A percentile compares a stretch with the other conserved stretches of the same genome.
Conservation (phyloP, 2,888 invertebrate genomes). For the Lepidochitona cinerea region DNA sequence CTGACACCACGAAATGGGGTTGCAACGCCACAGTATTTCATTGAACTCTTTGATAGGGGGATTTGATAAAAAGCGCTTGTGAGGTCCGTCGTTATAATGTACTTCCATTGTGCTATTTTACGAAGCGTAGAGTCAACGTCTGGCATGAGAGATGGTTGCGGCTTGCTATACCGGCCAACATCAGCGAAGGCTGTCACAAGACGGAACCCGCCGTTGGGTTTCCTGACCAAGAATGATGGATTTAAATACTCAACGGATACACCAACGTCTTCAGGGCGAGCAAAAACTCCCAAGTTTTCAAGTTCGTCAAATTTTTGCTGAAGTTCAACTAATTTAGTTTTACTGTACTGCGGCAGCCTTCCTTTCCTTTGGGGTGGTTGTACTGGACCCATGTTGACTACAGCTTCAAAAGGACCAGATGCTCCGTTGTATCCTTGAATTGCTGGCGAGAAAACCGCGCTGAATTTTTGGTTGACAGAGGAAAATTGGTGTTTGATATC, state of each 20-base stretch:
- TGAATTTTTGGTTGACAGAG: conserved; percentile 12
- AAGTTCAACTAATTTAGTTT: conserved; percentile 32
- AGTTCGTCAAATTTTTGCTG: conserved; percentile 41
- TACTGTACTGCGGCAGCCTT: conserved; percentile 34
- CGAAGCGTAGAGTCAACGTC: conserved; percentile 26
- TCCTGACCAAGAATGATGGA: conserved; percentile 43
- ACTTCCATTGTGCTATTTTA: conserved; percentile 35
- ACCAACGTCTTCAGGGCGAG: conserved; percentile 29
- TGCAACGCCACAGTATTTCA: conserved; percentile 43
- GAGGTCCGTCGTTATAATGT: conserved; percentile 35
- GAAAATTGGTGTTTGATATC: conserved; percentile 14
- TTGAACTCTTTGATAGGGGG: conserved; percentile 31
- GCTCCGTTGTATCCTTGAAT: conserved; percentile 35
- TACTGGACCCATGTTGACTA: conserved; percentile 42
- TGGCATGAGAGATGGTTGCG: conserved; percentile 25
- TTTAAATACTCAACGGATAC: conserved; percentile 39
- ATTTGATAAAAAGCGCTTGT: conserved; percentile 40
- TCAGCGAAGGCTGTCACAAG: conserved; percentile 37
- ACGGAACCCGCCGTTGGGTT: conserved; percentile 28
- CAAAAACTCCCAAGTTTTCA: conserved; percentile 35
- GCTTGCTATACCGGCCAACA: conserved; percentile 23
- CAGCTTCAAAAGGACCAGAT: conserved; percentile 34
- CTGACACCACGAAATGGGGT: conserved; percentile 39
- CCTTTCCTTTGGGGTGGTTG: conserved; percentile 43
- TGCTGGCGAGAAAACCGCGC: conserved; percentile 30